Evolutionary conservation across 2,797 vertebrate genomes (phyloP), one percentile per base, ranked within the genome.

Genomic region (Carcharodon carcharias): DNA sequence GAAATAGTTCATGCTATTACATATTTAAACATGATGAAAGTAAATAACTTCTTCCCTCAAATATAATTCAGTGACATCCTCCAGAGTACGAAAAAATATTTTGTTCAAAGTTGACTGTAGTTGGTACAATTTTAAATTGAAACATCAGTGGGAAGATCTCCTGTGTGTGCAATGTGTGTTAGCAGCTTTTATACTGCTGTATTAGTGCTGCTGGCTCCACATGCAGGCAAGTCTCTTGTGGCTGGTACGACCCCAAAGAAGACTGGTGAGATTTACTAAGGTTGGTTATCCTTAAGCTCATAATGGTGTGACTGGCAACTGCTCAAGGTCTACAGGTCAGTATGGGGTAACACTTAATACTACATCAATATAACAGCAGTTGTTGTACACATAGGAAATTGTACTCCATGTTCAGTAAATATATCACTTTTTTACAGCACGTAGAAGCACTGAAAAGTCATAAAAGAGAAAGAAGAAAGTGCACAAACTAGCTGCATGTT

Each of bases 41-140:
- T 61, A 85, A 85, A 85, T 26, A 85, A 5, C 1, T 50, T 61
- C 65, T 92, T 16, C 61, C 16, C 61, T 92, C 35, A 92, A 65
- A 40, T 92, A 7, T n/a, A 92, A 61, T 63, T 40, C 89, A 65
- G n/a, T n/a, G 54, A 71, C 23, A 73, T 73, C 61, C 63, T 69
- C 45, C 69, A 35, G 94, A 73, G 45, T 31, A 71, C n/a, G 69
- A 77, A 95, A 85, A 56, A 95, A 95, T 77, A 58, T n/a, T 95
- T 73, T n/a, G 28, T 95, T 50, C 94, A 95, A 31, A 28, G 45
- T 18, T 94, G 58, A 40, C 35, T 91, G 89, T 16, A n/a, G 61
- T 45, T 69, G 35, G 92, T 73, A 54, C 40, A 73, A 69, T 95
- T 73, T 95, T 71, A 35, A 73, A 95, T 28, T n/a, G 69, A 95